Evolutionary conservation across 35 echinoderm and acorn worm genomes (phyloP).

Genomic region (Anneissia japonica): DNA sequence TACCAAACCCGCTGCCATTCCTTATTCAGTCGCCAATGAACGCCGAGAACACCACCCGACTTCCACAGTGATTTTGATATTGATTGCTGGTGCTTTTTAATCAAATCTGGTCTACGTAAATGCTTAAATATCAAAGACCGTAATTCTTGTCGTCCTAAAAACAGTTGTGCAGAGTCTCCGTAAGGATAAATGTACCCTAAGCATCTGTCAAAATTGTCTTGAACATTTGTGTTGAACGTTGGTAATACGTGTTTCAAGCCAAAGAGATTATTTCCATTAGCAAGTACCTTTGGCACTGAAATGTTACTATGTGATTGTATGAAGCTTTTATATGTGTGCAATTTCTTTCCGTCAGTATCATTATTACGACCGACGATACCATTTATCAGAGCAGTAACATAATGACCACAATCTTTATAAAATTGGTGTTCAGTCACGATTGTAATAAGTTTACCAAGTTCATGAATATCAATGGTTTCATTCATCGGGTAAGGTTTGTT

Average conservation of each 20-base stretch:
- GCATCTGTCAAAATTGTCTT: neutral
- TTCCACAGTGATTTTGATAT: neutral
- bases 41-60: neutral
- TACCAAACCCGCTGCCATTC: neutral
- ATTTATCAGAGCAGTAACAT: neutral
- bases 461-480: neutral
- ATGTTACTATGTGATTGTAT: neutral
- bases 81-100: neutral
- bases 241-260: neutral
- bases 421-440: neutral
- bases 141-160: neutral
- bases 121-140: neutral
- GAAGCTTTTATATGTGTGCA: neutral
- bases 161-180: neutral
- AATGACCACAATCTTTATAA: neutral
- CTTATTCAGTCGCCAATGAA: conserved; percentile 9
- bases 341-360: neutral
- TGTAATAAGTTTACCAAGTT: neutral
- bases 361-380: neutral
- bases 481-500: neutral
- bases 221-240: no score
- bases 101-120: neutral
- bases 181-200: conserved; percentile 3
- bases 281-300: neutral
- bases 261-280: neutral